Evolutionary conservation across 2,113 vertebrate species (phyloP).

Genomic region (Seriola quinqueradiata): DNA sequence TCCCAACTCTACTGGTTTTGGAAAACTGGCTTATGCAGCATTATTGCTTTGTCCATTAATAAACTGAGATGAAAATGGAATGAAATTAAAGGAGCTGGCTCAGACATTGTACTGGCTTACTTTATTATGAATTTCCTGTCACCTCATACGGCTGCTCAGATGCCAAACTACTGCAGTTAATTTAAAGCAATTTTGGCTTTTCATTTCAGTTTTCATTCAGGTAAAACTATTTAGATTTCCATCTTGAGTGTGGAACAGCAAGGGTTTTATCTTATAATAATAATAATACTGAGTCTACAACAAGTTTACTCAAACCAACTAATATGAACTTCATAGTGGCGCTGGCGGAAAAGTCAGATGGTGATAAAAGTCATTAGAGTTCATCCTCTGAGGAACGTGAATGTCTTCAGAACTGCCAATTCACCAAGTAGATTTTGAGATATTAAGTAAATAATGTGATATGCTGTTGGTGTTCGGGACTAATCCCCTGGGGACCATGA

Average conservation of each 20-base stretch:
- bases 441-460: background rate
- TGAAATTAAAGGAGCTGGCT: background rate
- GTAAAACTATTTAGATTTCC: background rate
- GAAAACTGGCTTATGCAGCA: slow-evolving; percentile 22
- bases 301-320: background rate
- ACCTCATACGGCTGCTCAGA: background rate
- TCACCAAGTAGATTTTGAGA: too few species aligned
- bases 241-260: background rate
- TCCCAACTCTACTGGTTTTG: slow-evolving; percentile 8
- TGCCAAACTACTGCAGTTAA: background rate
- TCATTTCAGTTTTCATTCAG: background rate
- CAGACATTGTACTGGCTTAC: background rate
- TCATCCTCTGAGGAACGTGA: background rate
- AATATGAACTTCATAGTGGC: background rate
- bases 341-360: background rate
- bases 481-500: background rate
- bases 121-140: slow-evolving; percentile 13
- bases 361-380: too few species aligned
- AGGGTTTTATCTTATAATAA: background rate
- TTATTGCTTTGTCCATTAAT: slow-evolving; percentile 24
- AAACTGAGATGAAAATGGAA: slow-evolving; percentile 25
- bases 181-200: background rate
- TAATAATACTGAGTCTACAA: background rate
- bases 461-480: background rate
- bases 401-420: background rate